Evolutionary conservation across 1,140 invertebrate genomes (phyloP), one percentile per base, ranked within the genome.

Genomic region (Steinernema feltiae): DNA sequence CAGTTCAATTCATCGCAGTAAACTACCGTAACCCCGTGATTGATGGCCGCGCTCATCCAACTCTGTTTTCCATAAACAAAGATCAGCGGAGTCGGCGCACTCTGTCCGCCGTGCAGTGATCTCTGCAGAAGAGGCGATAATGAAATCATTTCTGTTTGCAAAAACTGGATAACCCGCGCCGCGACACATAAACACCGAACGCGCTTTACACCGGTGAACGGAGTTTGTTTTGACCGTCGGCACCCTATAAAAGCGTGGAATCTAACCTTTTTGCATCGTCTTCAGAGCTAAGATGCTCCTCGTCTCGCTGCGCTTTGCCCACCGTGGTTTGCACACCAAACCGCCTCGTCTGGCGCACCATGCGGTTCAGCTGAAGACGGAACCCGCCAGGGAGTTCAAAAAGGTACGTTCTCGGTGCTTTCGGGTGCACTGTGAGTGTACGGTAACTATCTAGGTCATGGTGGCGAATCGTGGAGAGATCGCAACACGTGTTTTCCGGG

Each of bases 401-500:
- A 63, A 63, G 53, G 53, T 63, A 21, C 15, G 53, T 27, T 15
- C 24, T 27, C 24, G 24, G 24, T 63, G 24, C 41, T 12, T n/a
- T n/a, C 35, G 35, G 35, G 7, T 18, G 35, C 35, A 41, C 35
- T 41, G 7, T 41, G 7, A 41, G 18, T 41, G 7, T 18, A 18
- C 7, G 18, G 7, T 41, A 7, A 18, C 7, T 41, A 18, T 63
- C 24, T 63, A 63, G 53, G 53, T 63, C 53, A 63, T 63, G 53
- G 53, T 63, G 24, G 53, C 53, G 7, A 63, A 63, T 21, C 74
- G 88, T 30, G 88, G 88, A 29, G 97, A 99, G 89, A 99, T 99
- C 82, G 97, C 97, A 1, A 96, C 98, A 80, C 90, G 97, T 82
- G 94, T 99, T 17, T 98, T 98, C 87, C 90, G 97, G 89, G 97